Conservation (phyloP, 2,797 vertebrate species). For the Argyrosomus regius region DNA sequence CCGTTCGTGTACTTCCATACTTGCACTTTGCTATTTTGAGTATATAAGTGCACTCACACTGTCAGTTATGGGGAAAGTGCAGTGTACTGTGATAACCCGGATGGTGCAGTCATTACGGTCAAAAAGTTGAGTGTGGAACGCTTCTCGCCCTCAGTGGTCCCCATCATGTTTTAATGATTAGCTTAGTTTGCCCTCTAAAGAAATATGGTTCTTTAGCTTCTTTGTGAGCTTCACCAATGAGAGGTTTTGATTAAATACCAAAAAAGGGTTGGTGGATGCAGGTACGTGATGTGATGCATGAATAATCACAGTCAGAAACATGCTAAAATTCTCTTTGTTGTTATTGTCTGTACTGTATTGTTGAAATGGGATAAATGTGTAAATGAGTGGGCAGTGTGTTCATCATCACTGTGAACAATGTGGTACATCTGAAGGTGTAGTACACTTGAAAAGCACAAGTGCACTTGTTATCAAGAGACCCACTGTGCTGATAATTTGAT, state of each 20-base stretch:
- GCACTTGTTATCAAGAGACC: constrained; percentile 28
- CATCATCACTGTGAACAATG: constrained; percentile 9
- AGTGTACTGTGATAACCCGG: background rate
- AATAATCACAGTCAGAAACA: background rate
- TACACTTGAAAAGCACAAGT: constrained; percentile 34
- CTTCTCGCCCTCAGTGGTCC: no score
- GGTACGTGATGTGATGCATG: background rate
- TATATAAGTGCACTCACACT: no score
- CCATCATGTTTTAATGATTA: background rate
- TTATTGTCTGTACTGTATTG: background rate
- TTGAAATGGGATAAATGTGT: background rate
- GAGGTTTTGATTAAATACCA: background rate
- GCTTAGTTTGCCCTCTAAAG: background rate
- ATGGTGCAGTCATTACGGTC: no score
- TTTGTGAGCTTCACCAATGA: background rate
- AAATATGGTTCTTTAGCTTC: background rate
- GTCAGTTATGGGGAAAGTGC: background rate
- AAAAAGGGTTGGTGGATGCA: background rate
- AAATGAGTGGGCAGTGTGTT: constrained; percentile 2
- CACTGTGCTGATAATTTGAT: constrained; percentile 19
- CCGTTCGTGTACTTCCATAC: no score
- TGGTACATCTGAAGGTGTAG: background rate
- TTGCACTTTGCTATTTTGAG: no score
- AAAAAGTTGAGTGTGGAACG: no score
- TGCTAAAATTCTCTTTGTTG: constrained; percentile 6